Evolutionary conservation across 2,888 invertebrate genomes (phyloP), one percentile per base, ranked within the genome.

Genomic region (Shargacucullia verbasci): DNA sequence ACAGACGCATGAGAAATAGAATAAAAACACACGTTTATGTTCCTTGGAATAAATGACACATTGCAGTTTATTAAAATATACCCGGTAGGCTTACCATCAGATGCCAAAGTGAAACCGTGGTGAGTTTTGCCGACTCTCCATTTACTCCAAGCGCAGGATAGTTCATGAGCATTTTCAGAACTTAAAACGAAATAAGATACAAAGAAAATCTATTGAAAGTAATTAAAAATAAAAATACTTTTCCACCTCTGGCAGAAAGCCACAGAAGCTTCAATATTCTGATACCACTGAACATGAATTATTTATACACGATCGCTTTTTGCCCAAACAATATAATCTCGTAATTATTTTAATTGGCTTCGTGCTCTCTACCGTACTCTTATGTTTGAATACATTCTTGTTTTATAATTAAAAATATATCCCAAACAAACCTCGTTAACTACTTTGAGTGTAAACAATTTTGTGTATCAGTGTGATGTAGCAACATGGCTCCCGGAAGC

Each of bases 401-500:
- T 8, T 25, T n/a, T 25, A n/a, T 15, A 20, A 33, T 29, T 31
- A 56, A 66, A 56, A 66, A 70, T 46, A 48, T 29, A 29, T 9
- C 29, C 29, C 7, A 29, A 29, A 29, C 29, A 29, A 29, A 29
- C 29, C 29, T 1, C 2, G 7, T 8, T 29, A 29, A 29, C 29
- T 29, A 29, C 29, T 9, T 13, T 35, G 50, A 11, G 62, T 64
- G 75, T 70, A 73, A 73, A 73, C 77, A 74, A 76, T 76, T 67
- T 54, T 37, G 44, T 69, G 66, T 76, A 59, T 76, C 61, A 12
- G 45, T 62, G 43, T 48, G 58, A 62, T 33, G 70, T 69, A 75
- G 62, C 71, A 79, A 79, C 81, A 86, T 86, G 83, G 76, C 81
- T 5, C 65, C 78, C 88, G 90, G 90, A 90, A 80, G 85, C 81